Evolutionary conservation across 2,797 vertebrate species (phyloP), one percentile per base, ranked within the genome.

Genomic region (Limosa lapponica): DNA sequence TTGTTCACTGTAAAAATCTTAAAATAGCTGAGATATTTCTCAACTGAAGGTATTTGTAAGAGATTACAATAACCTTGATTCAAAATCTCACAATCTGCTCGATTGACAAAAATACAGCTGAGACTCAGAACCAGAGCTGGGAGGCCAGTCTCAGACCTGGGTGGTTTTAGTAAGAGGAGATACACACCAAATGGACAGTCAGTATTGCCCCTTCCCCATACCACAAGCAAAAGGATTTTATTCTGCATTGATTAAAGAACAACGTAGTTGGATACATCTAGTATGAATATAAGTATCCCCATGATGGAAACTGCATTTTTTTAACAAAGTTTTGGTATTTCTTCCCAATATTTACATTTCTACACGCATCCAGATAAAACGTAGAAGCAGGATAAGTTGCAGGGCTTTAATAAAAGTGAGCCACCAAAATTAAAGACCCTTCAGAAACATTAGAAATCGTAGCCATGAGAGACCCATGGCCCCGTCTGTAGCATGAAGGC

Each of bases 401-500:
- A 52, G 44, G 23, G 32, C 8, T 70, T 49, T 52, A 54, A n/a
- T 22, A 55, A 41, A 79, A 82, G 39, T 1, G 6, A 85, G 12
- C 13, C 27, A 44, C 6, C 22, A 20, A 39, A 73, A 28, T 28
- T 43, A 84, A 65, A 75, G 32, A 36, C 2, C 10, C 36, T 39
- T 75, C 16, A 27, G 27, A 70, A 91, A 65, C 14, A 8, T n/a
- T 20, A 62, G 30, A 49, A 89, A 75, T 55, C 2, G 2, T 17
- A 65, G 27, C 41, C 19, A 10, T 4, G 16, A 18, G 66, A 73
- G 89, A 37, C 8, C 8, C 23, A 12, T 27, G 0, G 1, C 43
- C 36, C 19, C 0, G 0, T 32, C 58, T 57, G 46, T 37, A 59
- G 37, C 18, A 15, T 1, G 8, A 65, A 74, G 46, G 30, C 13